phyloP scores from a whole-genome alignment of 2,113 vertebrate species.

The Cephalopholis sonnerati region DNA sequence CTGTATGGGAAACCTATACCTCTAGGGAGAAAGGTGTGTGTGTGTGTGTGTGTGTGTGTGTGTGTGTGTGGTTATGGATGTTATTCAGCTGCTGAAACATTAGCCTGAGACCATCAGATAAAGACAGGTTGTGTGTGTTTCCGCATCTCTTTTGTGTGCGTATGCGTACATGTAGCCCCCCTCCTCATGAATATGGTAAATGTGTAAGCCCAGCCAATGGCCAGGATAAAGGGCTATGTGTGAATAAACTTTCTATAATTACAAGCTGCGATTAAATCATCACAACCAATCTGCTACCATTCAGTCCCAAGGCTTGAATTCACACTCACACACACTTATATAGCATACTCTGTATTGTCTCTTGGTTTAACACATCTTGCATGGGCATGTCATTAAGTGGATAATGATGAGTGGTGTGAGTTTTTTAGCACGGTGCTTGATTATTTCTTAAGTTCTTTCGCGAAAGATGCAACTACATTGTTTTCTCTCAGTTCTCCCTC shows the following conservation, averaged over 20 bases:
- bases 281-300: conserved; percentile 39
- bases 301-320: conserved; percentile 25
- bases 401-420: conserved; percentile 4
- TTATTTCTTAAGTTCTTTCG: conserved; percentile 10
- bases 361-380: too few species aligned
- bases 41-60: conserved; percentile 9
- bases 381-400: not conserved
- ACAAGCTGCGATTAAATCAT: conserved; percentile 56
- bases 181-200: conserved; percentile 64
- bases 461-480: conserved; percentile 8
- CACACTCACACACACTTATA: not conserved
- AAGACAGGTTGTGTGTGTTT: conserved; percentile 17
- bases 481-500: not conserved
- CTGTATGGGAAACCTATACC: conserved; percentile 29
- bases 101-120: conserved; percentile 47
- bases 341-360: not conserved
- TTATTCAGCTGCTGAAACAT: conserved; percentile 14
- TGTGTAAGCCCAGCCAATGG: conserved; percentile 60
- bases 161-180: conserved; percentile 14
- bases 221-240: conserved; percentile 53
- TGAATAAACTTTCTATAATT: conserved; percentile 64
- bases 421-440: conserved; percentile 6
- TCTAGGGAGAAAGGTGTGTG: conserved; percentile 32
- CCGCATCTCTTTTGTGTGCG: conserved; percentile 10
- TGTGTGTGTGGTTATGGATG: conserved; percentile 1